Base-by-base conservation (phyloP, 2,888 invertebrate genomes). In the Caenorhabditis sp. region DNA sequence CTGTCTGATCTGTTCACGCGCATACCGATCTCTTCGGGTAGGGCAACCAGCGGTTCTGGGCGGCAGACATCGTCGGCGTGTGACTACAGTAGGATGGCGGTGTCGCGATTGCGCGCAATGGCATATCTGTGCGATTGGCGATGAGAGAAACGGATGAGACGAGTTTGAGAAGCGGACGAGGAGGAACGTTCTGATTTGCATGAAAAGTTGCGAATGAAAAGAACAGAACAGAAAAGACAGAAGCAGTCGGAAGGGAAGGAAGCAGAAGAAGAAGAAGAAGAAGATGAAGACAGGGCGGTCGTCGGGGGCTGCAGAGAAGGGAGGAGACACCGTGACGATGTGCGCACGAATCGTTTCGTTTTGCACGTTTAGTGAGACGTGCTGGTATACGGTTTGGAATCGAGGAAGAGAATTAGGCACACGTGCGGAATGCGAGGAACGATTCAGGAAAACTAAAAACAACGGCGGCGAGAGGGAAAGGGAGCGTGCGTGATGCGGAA, bases 271-370 rank as follows among this genome's bases (percentile, higher is more conserved):
- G 15, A 32, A 32, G 27, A 32, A n/a, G 6, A 9, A 30, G 27
- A 24, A 1, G 3, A 27, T 17, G 20, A 26, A 35, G 56, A 56
- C 66, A 56, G 68, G 58, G 58, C 68, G 68, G 58, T 43, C 56
- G 48, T 58, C 56, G 46, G 46, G 30, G 48, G 27, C 39, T n/a
- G n/a, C n/a, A n/a, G n/a, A n/a, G n/a, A n/a, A 55, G 43, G 41
- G 58, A 50, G 32, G 66, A 66, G 48, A 43, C 56, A n/a, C n/a
- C n/a, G n/a, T 24, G 66, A 66, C 52, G 52, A 59, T 45, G 68
- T 68, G 68, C 68, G 68, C 68, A 68, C 68, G 68, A 68, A 59
- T 68, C 58, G 45, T 68, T 41, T 50, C 50, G 52, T 68, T 68
- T 68, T 59, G 68, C 68, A 68, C 68, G 68, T 68, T 56, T 52